Base-by-base conservation (phyloP, 92 coral and sea anemone species). In the Meandrina meandrites region DNA sequence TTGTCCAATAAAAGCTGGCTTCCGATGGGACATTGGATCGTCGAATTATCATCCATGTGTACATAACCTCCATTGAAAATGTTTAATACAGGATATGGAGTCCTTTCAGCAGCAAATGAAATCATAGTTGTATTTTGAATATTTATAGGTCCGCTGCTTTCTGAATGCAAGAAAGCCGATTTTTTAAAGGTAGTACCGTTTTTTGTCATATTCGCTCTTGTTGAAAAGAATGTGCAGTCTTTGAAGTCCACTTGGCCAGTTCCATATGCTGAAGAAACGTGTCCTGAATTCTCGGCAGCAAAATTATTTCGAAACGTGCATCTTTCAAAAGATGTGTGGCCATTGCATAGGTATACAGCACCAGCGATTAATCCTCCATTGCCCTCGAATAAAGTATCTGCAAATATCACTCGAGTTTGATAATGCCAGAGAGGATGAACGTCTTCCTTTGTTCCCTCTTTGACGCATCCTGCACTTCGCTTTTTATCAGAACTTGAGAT, bases 351-450 rank as follows among this genome's bases (percentile, higher is more conserved):
- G 30, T 79, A 73, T 9, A 92, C 67, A 16, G 89, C 94, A 5
- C 90, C 88, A 5, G 86, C 86, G 5, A 47, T 64, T 31, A 34
- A 17, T 0, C 92, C 94, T 15, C 32, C 48, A 57, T 89, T 92
- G 21, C 83, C 92, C 57, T 78, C 83, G 57, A 92, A 92, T 28
- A 31, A 3, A 8, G 86, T 77, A 77, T 84, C 81, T 73, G 86
- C 82, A 76, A 92, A 51, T 27, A 34, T 8, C 50, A 90, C 91
- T 16, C 62, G 74, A 34, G 62, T 79, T 22, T 66, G 77, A 48
- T 91, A 90, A 42, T 80, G 69, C 94, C 94, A 91, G 0, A 22
- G 4, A 0, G 84, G 87, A 78, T 85, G 89, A 14, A 74, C 76
- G 56, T 42, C 48, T 30, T 56, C 28, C 28, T 54, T 35, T 14